Evolutionary conservation across 2,797 vertebrate genomes (phyloP).

Genomic region (Harpagifer antarcticus): DNA sequence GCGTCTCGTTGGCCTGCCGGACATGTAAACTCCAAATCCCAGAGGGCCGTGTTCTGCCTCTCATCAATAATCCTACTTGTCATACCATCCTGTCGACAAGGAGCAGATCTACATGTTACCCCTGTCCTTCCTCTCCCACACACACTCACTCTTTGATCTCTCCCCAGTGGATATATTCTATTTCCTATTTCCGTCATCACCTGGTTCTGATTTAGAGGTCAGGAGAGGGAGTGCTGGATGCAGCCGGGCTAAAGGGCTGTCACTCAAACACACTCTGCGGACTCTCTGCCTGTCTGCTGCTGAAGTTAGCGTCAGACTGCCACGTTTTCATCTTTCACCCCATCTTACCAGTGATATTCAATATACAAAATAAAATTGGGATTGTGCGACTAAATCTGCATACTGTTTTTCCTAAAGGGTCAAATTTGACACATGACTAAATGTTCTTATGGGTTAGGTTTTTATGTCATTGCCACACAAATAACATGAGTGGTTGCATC

Average conservation of each 20-base stretch:
- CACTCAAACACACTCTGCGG: constrained; percentile 52
- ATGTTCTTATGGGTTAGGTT: no score
- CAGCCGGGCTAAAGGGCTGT: constrained; percentile 66
- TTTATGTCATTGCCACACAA: no score
- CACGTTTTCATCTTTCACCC: neutral
- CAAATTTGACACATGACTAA: no score
- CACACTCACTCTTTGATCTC: constrained; percentile 66
- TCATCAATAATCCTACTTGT: constrained; percentile 81
- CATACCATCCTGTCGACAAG: constrained; percentile 76
- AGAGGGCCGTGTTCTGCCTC: constrained; percentile 74
- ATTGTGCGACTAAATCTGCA: constrained; percentile 1
- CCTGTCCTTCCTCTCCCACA: neutral
- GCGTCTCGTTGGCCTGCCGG: neutral
- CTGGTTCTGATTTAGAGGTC: constrained; percentile 81
- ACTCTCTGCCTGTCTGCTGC: constrained; percentile 46
- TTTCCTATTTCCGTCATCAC: constrained; percentile 78
- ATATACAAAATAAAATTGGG: constrained; percentile 8
- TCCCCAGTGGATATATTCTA: constrained; percentile 73
- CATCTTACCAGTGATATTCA: constrained; percentile 10
- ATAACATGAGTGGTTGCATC: no score
- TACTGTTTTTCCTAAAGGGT: no score
- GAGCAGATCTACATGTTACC: constrained; percentile 69
- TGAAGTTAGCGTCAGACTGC: constrained; percentile 30
- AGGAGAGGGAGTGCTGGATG: constrained; percentile 60
- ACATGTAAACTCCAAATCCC: constrained; percentile 63